These are phyloP conservation scores for Ardeotis arabs DNA, from an alignment of 2,113 vertebrate genomes.

Conservation along the genomic window DNA sequence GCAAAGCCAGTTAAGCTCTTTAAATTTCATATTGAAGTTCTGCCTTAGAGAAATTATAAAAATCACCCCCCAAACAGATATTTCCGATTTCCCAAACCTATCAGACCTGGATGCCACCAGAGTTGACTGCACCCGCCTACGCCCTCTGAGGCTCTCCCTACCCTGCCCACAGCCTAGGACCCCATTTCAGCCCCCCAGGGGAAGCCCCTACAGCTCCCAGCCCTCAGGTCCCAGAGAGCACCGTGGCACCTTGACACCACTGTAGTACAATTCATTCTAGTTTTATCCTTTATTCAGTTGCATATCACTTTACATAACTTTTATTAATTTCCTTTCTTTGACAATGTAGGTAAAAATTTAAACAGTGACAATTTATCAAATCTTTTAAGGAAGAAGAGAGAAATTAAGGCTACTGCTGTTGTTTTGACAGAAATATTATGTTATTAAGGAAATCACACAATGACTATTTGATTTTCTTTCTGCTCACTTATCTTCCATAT, in stretches of 20 bases:
- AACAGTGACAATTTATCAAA: accelerated
- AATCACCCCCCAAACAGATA: neutral
- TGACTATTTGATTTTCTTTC: neutral
- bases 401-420: neutral
- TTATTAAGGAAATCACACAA: neutral
- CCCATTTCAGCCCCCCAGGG: neutral
- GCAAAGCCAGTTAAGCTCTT: neutral
- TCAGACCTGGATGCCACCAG: neutral
- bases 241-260: accelerated
- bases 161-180: neutral
- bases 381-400: neutral
- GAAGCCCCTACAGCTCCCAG: accelerated
- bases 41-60: neutral
- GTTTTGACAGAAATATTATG: neutral
- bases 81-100: neutral
- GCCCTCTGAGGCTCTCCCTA: accelerated
- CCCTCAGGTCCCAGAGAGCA: neutral
- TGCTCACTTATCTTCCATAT: neutral
- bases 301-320: neutral
- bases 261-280: neutral
- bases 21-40: neutral
- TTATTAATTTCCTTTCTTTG: neutral
- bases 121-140: accelerated
- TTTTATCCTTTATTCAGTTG: neutral
- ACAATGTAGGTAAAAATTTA: neutral